phyloP scores from a whole-genome alignment of 2,797 vertebrate species.

The Urocyon cinereoargenteus region DNA sequence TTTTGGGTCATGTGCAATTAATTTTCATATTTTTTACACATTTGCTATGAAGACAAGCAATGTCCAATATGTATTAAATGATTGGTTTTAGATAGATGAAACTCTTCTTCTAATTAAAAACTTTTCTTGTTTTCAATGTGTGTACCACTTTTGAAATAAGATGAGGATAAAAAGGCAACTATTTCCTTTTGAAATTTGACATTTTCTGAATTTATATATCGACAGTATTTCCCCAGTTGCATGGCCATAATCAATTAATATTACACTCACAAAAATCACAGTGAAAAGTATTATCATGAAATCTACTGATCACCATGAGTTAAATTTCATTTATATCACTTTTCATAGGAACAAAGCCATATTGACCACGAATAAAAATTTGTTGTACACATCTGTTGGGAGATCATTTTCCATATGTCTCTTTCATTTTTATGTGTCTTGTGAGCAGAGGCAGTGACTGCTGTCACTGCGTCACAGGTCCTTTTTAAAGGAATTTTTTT shows the following conservation, averaged over 20 bases:
- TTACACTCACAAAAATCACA: background rate
- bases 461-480: background rate
- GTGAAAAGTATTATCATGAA: background rate
- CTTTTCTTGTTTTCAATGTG: background rate
- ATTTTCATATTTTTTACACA: background rate
- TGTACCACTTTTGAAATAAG: background rate
- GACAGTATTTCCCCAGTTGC: background rate
- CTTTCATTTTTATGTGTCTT: background rate
- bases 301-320: background rate
- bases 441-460: background rate
- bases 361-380: constrained; percentile 25
- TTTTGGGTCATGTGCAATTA: background rate
- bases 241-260: background rate
- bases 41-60: background rate
- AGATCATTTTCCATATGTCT: background rate
- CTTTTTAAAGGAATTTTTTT: background rate
- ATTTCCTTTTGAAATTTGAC: constrained; percentile 29
- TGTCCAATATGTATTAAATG: background rate
- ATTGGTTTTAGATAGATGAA: background rate
- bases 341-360: background rate
- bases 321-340: background rate
- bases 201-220: background rate
- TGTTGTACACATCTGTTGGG: background rate
- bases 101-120: background rate
- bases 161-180: background rate